Evolutionary conservation across 2,113 vertebrate genomes (phyloP).

Genomic region (Zosterops hypoxanthus): DNA sequence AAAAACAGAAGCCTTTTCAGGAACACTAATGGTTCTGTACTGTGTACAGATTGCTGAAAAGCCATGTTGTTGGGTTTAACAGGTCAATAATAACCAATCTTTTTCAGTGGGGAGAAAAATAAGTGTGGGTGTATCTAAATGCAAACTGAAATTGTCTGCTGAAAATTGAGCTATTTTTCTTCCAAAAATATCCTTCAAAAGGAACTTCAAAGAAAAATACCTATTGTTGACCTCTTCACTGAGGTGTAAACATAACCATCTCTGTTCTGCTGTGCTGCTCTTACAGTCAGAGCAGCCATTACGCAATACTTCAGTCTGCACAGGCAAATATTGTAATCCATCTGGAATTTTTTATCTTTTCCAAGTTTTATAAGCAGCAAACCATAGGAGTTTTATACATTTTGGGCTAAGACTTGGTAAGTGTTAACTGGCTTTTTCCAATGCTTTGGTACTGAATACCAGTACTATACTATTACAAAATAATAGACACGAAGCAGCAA

Average conservation of each 20-base stretch:
- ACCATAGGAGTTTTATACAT: background rate
- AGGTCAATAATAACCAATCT: background rate
- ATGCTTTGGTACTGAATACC: background rate
- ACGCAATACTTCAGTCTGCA: background rate
- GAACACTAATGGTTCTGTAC: constrained; percentile 41
- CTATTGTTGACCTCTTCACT: background rate
- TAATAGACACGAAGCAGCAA: background rate
- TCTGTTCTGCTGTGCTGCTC: constrained; percentile 3
- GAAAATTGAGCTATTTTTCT: background rate
- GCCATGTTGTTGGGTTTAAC: background rate
- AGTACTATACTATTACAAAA: background rate
- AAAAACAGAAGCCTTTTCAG: background rate
- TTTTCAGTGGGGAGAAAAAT: background rate
- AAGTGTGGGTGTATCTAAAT: background rate
- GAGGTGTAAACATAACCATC: background rate
- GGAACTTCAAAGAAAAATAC: constrained; percentile 5
- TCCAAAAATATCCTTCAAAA: constrained; percentile 35
- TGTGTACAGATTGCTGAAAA: constrained; percentile 27
- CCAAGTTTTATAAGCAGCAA: constrained; percentile 28
- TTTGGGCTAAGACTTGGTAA: background rate
- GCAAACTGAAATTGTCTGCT: background rate
- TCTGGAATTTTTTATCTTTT: constrained; percentile 27
- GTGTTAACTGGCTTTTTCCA: background rate
- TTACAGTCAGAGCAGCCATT: background rate
- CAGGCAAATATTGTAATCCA: background rate